Base-by-base conservation (phyloP, 1,140 invertebrate species). In the Micrasema minimum region DNA sequence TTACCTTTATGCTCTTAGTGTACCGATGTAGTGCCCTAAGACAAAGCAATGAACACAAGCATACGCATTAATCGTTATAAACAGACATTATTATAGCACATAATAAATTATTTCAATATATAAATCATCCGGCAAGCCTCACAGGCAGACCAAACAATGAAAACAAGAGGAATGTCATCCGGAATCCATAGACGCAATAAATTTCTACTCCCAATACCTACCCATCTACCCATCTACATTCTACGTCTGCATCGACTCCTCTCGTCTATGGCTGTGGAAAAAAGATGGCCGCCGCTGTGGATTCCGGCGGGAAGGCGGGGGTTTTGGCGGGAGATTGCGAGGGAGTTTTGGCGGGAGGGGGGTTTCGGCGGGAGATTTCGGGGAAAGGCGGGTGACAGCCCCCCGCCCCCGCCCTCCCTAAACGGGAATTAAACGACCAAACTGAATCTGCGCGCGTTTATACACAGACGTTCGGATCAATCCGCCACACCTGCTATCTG, bases 361-460 rank as follows among this genome's bases (percentile, higher is more conserved):
- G 23, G 2, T 55, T n/a, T n/a, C n/a, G 51, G 51, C 18, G 51
- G 12, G 41, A 45, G 2, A 16, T 37, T 26, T 10, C 31, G n/a
- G 14, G 31, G 26, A n/a, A 18, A n/a, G 22, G 23, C 4, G 31
- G 55, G 22, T 20, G 22, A n/a, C n/a, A n/a, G n/a, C n/a, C n/a
- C n/a, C n/a, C n/a, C n/a, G n/a, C n/a, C n/a, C n/a, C n/a, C n/a
- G 48, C 22, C 61, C 53, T 45, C 72, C 55, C 72, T 74, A 74
- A 74, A 69, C 70, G 72, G 72, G 72, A 74, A 74, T 74, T 74
- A 74, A 74, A 74, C 72, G 72, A 74, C 72, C 72, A 74, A 71
- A 74, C 65, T 74, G 69, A 71, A 74, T 74, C 72, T 74, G 72
- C 72, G 69, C 72, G 66, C 72, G 66, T 71, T 71, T 74, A 71